Evolutionary conservation across 2,113 vertebrate genomes (phyloP).

Genomic region (Dendrocopos noguchii): DNA sequence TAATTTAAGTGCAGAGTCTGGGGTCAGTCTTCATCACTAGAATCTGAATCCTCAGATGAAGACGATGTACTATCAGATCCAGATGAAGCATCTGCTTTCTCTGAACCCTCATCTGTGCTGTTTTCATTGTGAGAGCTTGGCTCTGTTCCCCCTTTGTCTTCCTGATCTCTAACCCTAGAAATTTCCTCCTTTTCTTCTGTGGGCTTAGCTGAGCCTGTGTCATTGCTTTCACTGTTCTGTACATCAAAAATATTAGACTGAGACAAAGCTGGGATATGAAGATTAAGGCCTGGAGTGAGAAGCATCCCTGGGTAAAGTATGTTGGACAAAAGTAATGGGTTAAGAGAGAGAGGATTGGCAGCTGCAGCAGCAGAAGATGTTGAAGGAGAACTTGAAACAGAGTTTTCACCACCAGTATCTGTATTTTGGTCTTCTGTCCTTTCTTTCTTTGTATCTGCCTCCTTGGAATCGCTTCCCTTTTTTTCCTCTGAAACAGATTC

Average conservation of each 20-base stretch:
- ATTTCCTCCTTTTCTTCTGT: constrained; percentile 76
- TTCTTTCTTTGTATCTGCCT: constrained; percentile 85
- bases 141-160: constrained; percentile 80
- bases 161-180: constrained; percentile 76
- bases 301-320: constrained; percentile 99
- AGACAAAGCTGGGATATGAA: constrained; percentile 89
- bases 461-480: constrained; percentile 80
- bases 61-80: constrained; percentile 89
- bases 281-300: constrained; percentile 99
- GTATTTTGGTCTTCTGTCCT: constrained; percentile 89
- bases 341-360: constrained; percentile 88
- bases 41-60: constrained; percentile 92
- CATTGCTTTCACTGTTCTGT: constrained; percentile 88
- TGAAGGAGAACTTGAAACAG: constrained; percentile 83
- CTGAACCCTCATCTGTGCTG: constrained; percentile 95
- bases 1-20: constrained; percentile 91
- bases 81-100: constrained; percentile 91
- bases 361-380: constrained; percentile 82
- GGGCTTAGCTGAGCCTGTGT: constrained; percentile 74
- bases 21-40: constrained; percentile 94
- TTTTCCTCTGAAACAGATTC: constrained; percentile 83
- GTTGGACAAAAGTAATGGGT: constrained; percentile 95
- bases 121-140: constrained; percentile 84
- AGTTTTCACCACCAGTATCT: constrained; percentile 79
- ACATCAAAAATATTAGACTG: constrained; percentile 82